phyloP scores from a whole-genome alignment of 1,140 invertebrate species.

The Bombus picipes region DNA sequence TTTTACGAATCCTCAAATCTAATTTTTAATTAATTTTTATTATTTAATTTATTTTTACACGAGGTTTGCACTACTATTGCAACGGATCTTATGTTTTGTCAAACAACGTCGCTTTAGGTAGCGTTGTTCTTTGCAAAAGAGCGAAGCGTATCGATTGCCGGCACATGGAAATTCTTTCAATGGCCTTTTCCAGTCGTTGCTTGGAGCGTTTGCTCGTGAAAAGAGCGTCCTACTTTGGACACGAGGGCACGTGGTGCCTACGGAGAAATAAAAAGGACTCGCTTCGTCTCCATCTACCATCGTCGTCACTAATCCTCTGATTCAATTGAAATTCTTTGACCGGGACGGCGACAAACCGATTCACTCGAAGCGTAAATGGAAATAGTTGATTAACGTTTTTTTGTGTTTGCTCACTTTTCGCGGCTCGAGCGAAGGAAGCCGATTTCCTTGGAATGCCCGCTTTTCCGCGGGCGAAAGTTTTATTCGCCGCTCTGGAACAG shows the following conservation, averaged over 20 bases:
- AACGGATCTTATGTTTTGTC: background rate
- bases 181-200: background rate
- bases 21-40: too few species aligned
- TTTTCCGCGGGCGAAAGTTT: conserved; percentile 32
- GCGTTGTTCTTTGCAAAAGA: background rate
- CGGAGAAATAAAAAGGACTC: conserved; percentile 6
- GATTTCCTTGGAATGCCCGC: conserved; percentile 35
- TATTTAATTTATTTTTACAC: too few species aligned
- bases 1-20: too few species aligned
- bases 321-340: conserved; percentile 51
- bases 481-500: conserved; percentile 33
- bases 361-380: conserved; percentile 42
- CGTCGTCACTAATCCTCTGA: conserved; percentile 2
- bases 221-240: conserved; percentile 31
- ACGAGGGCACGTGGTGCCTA: background rate
- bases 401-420: conserved; percentile 38
- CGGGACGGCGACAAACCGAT: background rate
- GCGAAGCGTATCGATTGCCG: conserved; percentile 14
- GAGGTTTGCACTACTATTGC: too few species aligned
- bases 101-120: background rate
- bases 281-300: background rate
- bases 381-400: conserved; percentile 51
- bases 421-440: background rate
- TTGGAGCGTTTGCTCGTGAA: conserved; percentile 25
- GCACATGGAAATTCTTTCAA: background rate